phyloP scores from a whole-genome alignment of 2,888 invertebrate genomes.

The Clistopyga incitator region DNA sequence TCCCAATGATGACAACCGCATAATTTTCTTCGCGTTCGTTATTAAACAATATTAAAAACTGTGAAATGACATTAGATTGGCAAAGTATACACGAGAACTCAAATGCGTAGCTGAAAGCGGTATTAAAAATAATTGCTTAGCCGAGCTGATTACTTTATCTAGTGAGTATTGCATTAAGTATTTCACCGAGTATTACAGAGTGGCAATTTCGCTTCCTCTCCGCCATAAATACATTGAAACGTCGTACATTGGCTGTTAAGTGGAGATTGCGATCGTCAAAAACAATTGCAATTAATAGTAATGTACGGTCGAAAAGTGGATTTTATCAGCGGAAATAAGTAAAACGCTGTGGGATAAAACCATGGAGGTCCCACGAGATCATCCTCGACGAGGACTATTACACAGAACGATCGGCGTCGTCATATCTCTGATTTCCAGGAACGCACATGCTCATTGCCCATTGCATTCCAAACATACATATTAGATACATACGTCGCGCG shows the following conservation, averaged over 20 bases:
- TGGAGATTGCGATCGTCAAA: slow-evolving; percentile 23
- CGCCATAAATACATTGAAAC: background rate
- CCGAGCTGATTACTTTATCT: slow-evolving; percentile 11
- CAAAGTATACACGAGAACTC: background rate
- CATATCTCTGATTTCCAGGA: slow-evolving; percentile 53
- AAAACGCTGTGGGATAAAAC: slow-evolving; percentile 36
- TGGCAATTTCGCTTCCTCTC: background rate
- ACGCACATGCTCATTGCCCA: slow-evolving; percentile 19
- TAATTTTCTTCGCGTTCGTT: background rate
- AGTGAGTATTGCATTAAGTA: slow-evolving; percentile 17
- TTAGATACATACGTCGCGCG: slow-evolving; percentile 12
- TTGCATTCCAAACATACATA: slow-evolving; percentile 39
- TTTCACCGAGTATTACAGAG: background rate
- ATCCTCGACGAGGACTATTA: slow-evolving; percentile 22
- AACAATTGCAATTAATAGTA: slow-evolving; percentile 50
- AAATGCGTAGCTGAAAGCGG: background rate
- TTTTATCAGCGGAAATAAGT: slow-evolving; percentile 1
- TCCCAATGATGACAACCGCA: background rate
- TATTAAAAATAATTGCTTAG: background rate
- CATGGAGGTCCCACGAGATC: slow-evolving; percentile 56
- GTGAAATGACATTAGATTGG: background rate
- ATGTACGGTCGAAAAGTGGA: slow-evolving; percentile 32
- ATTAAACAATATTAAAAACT: background rate
- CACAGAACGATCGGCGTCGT: slow-evolving; percentile 37
- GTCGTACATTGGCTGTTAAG: background rate